Evolutionary conservation across 2,113 vertebrate species (phyloP).

Genomic region (Anolis carolinensis): DNA sequence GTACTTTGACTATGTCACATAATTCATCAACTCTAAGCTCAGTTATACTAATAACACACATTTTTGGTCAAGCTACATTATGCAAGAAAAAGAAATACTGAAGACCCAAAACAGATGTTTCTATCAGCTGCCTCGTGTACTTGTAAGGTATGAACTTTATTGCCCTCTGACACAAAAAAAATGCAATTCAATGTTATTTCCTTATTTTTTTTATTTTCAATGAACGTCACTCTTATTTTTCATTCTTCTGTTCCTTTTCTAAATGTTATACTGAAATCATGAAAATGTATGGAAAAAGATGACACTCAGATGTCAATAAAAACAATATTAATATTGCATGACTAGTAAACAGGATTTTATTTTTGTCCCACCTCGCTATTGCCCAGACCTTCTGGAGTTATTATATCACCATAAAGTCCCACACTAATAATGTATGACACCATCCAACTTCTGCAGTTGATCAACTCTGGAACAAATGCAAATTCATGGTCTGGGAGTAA

Average conservation of each 20-base stretch:
- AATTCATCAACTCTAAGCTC: neutral
- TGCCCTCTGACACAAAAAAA: neutral
- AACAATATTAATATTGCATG: neutral
- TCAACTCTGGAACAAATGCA: too few species aligned
- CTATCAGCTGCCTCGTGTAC: neutral
- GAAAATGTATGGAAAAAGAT: neutral
- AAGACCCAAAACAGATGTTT: neutral
- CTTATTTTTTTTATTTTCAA: neutral
- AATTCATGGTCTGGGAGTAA: too few species aligned
- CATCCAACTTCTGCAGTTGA: too few species aligned
- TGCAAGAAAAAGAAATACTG: neutral
- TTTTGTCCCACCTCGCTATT: too few species aligned
- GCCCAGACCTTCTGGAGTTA: too few species aligned
- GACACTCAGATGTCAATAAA: slow-evolving; percentile 31
- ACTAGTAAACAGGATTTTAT: slow-evolving; percentile 13
- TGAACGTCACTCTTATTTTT: neutral
- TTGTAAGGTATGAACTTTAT: neutral
- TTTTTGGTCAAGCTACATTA: slow-evolving; percentile 21
- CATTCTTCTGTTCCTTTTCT: neutral
- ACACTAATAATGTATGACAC: too few species aligned
- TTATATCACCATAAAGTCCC: too few species aligned
- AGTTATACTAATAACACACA: neutral
- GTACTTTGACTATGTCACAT: neutral
- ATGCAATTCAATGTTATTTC: slow-evolving; percentile 3
- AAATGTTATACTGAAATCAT: slow-evolving; percentile 25